Base-by-base conservation (phyloP, 2,797 vertebrate species). In the Rhyacichthys aspro region DNA sequence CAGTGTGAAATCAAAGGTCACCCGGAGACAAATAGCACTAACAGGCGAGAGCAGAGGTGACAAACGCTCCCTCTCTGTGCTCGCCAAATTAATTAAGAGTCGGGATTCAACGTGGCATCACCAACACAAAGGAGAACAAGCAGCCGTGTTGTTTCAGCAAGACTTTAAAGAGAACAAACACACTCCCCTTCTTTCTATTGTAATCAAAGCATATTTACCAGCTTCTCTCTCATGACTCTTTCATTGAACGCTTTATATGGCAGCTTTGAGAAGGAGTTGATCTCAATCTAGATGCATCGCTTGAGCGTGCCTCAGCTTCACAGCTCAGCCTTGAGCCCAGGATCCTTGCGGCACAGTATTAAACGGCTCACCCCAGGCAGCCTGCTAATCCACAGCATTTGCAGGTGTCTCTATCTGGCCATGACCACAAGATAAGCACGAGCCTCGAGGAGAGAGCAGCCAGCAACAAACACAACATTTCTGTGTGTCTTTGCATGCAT, bases 1-100 rank as follows among this genome's bases (percentile, higher is more conserved):
- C 75, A 60, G 88, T 92, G 92, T 91, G 90, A 92, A 92, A 93
- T 93, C 91, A 92, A 90, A 92, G 91, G 91, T 92, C 91, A 93
- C 84, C 79, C 72, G 4, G 81, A 92, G 88, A 92, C 88, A 91
- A 90, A 89, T 88, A 88, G 86, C 84, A 88, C 89, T 89, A 91
- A 90, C 83, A 72, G 85, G 74, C 82, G 59, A 78, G 85, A 88
- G 81, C 86, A 88, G 66, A 86, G 86, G 85, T 86, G 85, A 87
- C 82, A 91, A 83, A 86, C 76, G 52, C 77, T 76, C 78, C 81
- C 76, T 81, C 83, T 85, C 72, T 69, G 71, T 0, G 34, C 84
- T 71, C 78, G 57, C 72, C 82, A 89, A 87, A 91, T 92, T 92
- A 92, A 93, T 93, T 92, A 90, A 88, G 86, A 81, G 79, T 38